These are phyloP conservation scores for Nematopogon swammerdamellus DNA, from an alignment of 2,888 invertebrate species.

Conservation along the genomic window DNA sequence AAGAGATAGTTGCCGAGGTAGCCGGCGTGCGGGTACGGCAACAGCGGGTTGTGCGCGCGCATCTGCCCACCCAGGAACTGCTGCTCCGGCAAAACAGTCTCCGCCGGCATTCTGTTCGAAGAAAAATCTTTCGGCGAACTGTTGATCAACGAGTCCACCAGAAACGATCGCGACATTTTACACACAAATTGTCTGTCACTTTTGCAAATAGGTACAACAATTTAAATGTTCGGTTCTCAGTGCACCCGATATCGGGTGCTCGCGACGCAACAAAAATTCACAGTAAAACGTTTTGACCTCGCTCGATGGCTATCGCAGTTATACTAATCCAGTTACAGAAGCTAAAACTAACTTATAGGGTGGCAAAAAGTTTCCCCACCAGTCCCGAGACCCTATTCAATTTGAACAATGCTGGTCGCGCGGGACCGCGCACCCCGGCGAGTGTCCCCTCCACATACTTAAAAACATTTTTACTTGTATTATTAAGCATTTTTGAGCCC, in stretches of 20 bases:
- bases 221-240: neutral
- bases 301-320: constrained; percentile 1
- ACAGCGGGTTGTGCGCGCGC: constrained; percentile 43
- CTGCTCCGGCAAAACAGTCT: constrained; percentile 35
- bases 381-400: neutral
- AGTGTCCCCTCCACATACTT: constrained; percentile 1
- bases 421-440: neutral
- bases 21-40: constrained; percentile 61
- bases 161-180: constrained; percentile 77
- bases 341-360: neutral
- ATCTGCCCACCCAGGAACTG: constrained; percentile 32
- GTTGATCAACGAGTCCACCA: constrained; percentile 77
- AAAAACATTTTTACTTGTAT: constrained; percentile 2
- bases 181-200: constrained; percentile 6
- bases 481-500: constrained; percentile 2
- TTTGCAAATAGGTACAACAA: neutral
- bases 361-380: neutral
- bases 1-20: constrained; percentile 64
- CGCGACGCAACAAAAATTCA: too few species aligned
- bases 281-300: neutral
- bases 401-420: neutral
- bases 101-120: constrained; percentile 32
- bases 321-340: neutral
- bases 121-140: constrained; percentile 51
- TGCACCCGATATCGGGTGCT: too few species aligned